phyloP scores from a whole-genome alignment of 2,797 vertebrate species.

The Prionace glauca region DNA sequence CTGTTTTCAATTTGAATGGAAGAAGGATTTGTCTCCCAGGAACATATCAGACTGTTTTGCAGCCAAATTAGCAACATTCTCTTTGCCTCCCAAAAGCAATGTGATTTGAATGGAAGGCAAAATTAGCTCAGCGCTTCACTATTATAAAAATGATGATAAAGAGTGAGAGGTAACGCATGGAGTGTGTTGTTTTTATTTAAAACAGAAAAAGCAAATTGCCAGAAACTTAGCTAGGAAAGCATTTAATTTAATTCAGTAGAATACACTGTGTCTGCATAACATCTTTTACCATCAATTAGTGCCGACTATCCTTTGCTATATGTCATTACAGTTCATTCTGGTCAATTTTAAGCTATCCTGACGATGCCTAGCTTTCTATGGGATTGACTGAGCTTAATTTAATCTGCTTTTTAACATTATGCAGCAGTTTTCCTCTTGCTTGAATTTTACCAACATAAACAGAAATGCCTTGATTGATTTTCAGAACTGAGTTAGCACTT shows the following conservation, averaged over 20 bases:
- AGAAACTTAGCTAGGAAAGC: not conserved
- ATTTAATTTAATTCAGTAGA: not conserved
- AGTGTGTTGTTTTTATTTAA: not conserved
- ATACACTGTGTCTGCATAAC: not conserved
- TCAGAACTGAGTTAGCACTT: not conserved
- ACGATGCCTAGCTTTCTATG: not conserved
- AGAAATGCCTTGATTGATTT: not conserved
- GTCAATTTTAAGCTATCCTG: not conserved
- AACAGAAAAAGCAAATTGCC: not conserved
- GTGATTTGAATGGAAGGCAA: not conserved
- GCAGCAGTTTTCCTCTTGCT: not conserved
- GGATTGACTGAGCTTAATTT: not conserved
- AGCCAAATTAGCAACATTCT: not conserved
- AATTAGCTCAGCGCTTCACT: not conserved
- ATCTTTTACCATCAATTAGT: not conserved
- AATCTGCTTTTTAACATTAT: not conserved
- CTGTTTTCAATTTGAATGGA: not conserved
- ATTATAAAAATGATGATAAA: not conserved
- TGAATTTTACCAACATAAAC: not conserved
- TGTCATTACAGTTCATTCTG: not conserved
- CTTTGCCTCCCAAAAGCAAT: not conserved
- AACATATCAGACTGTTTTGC: not conserved
- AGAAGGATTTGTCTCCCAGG: not conserved
- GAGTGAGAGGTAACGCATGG: not conserved
- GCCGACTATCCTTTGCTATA: not conserved